Percentiles rank a stretch among this genome's conserved stretches.
Conservation (phyloP, 2,888 invertebrate species). For the Phaedon cochleariae region DNA sequence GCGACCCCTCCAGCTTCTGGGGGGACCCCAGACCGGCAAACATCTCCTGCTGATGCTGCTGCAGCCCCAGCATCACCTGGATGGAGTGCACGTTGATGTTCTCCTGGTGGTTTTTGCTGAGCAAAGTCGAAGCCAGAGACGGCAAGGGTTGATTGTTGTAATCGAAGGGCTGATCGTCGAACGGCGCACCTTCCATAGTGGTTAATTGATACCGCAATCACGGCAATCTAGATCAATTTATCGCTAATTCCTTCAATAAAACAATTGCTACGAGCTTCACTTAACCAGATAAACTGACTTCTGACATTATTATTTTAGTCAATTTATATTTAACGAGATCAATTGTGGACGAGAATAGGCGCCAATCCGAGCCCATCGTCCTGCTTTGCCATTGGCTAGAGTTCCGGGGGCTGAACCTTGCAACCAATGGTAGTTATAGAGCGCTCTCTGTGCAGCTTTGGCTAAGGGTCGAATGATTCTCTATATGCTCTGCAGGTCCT, state of each 20-base stretch:
- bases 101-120: conserved; percentile 55
- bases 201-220: no score
- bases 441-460: not conserved
- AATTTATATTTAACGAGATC: conserved; percentile 64
- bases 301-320: conserved; percentile 63
- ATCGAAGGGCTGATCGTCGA: conserved; percentile 83
- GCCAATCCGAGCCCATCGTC: conserved; percentile 49
- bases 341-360: conserved; percentile 51
- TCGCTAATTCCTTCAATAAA: conserved; percentile 51
- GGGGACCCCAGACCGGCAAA: conserved; percentile 61
- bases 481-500: conserved; percentile 36
- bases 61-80: conserved; percentile 74
- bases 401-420: conserved; percentile 35
- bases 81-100: conserved; percentile 71
- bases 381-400: conserved; percentile 41
- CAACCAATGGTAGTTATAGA: conserved; percentile 36
- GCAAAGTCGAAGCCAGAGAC: conserved; percentile 58
- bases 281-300: conserved; percentile 54
- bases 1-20: conserved; percentile 62
- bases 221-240: conserved; percentile 58
- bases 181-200: conserved; percentile 72
- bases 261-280: conserved; percentile 45
- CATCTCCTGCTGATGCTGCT: conserved; percentile 62
- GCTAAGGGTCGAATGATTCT: not conserved
- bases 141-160: conserved; percentile 69